Base-by-base conservation (phyloP, 1,140 invertebrate species). In the Lepidurus couesii region DNA sequence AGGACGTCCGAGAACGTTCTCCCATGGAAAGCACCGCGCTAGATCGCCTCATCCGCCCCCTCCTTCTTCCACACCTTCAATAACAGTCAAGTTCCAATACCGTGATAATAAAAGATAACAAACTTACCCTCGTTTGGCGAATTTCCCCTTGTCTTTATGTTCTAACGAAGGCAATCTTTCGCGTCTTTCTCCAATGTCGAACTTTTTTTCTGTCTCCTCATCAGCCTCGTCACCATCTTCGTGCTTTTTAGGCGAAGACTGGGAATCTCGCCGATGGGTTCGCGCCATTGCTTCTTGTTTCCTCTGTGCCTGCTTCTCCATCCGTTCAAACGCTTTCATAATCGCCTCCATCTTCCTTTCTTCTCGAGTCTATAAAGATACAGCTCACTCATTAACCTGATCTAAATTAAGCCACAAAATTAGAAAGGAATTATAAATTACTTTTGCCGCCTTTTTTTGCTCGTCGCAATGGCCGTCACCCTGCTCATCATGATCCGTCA, bases 311-410 rank as follows among this genome's bases (percentile, higher is more conserved):
- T 85, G 81, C 81, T 86, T 92, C 80, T 89, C 89, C 85, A 89
- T 84, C 80, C 87, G 85, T 81, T 88, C 87, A 84, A 98, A 95
- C 0, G 95, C 94, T 83, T 95, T 94, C 90, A 98, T 92, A 80
- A 96, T 95, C 0, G 95, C 95, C 83, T 96, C 93, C 88, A 98
- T 91, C 86, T 98, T 98, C n/a, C 95, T 89, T 83, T 98, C 96
- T 85, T 98, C 96, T 5, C 95, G 86, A 3, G 93, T 94, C 91
- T 94, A 86, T 10, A 83, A 80, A 81, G 78, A 77, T 21, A 80
- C 24, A 76, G 7, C 21, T 75, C 34, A 34, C 3, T 34, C 4
- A 34, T 26, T 26, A 34, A 34, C 34, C 3, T 73, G 53, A 5
- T n/a, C 53, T 5, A n/a, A n/a, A 24, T 73, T 73, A 5, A 73